Conservation (phyloP, 2,888 invertebrate genomes). For the Drosophila testacea region DNA sequence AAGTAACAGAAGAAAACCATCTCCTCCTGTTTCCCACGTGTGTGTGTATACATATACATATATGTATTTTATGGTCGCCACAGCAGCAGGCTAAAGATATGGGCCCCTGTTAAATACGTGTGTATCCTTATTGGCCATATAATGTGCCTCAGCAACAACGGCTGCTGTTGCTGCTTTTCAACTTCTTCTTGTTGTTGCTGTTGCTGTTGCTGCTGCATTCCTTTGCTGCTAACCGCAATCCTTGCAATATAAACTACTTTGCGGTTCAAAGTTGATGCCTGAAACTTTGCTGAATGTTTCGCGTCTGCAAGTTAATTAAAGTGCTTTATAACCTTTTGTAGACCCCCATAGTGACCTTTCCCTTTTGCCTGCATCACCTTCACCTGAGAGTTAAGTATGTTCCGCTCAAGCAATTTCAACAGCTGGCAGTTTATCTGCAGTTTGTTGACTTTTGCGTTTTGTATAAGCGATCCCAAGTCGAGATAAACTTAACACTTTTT, state of each 20-base stretch:
- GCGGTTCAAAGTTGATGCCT: conserved; percentile 81
- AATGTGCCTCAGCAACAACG: conserved; percentile 39
- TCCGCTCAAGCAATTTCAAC: conserved; percentile 42
- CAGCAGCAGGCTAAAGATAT: conserved; percentile 54
- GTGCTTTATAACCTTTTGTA: conserved; percentile 69
- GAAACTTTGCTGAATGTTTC: conserved; percentile 66
- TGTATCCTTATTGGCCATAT: conserved; percentile 74
- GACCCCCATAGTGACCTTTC: neutral
- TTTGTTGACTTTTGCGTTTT: conserved; percentile 44
- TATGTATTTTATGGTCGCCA: conserved; percentile 56
- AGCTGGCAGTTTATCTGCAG: conserved; percentile 43
- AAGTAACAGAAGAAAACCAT: conserved; percentile 2
- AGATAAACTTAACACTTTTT: conserved; percentile 12
- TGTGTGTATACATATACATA: conserved; percentile 7
- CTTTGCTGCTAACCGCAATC: conserved; percentile 65
- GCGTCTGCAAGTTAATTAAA: conserved; percentile 80
- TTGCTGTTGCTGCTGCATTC: conserved; percentile 43
- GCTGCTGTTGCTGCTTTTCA: neutral
- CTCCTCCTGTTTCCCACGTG: neutral
- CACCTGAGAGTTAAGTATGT: conserved; percentile 15
- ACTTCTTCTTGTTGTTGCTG: too few relatives aligned
- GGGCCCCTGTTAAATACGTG: conserved; percentile 43
- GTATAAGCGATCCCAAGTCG: neutral
- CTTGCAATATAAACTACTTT: conserved; percentile 77
- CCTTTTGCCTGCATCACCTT: neutral